Evolutionary conservation across 1,140 invertebrate species (phyloP).

Genomic region (Drosophila aff.): DNA sequence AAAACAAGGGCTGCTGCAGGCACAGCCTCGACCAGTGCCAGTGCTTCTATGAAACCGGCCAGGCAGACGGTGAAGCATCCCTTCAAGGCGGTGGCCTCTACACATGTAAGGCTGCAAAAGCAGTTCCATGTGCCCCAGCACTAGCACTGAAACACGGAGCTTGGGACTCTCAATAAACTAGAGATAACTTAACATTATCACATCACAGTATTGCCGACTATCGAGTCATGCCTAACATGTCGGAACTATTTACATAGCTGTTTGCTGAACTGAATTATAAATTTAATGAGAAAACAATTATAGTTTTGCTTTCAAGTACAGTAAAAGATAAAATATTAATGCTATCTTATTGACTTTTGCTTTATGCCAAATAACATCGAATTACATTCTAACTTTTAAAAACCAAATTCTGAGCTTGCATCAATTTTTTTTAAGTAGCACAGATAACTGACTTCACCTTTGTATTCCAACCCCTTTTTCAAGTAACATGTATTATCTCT

Average conservation of each 20-base stretch:
- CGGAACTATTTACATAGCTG: constrained; percentile 5
- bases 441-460: not conserved
- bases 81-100: constrained; percentile 76
- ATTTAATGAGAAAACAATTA: not conserved
- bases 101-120: constrained; percentile 79
- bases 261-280: constrained; percentile 11
- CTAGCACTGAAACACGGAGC: constrained; percentile 41
- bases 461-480: too few species aligned
- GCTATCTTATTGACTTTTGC: not conserved
- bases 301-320: not conserved
- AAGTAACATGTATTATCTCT: not conserved
- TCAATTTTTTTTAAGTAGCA: not conserved
- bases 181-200: constrained; percentile 26
- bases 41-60: constrained; percentile 35
- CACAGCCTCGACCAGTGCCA: constrained; percentile 12
- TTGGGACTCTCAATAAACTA: not conserved
- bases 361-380: not conserved
- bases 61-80: constrained; percentile 72
- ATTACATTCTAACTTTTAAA: not conserved
- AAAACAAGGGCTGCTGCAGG: constrained; percentile 24
- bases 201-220: constrained; percentile 22
- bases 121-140: constrained; percentile 80
- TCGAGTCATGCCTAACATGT: not conserved
- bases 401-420: not conserved
- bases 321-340: not conserved